Evolutionary conservation across 1,140 invertebrate species (phyloP), one percentile per base, ranked within the genome.

Genomic region (Drosophila santomea): DNA sequence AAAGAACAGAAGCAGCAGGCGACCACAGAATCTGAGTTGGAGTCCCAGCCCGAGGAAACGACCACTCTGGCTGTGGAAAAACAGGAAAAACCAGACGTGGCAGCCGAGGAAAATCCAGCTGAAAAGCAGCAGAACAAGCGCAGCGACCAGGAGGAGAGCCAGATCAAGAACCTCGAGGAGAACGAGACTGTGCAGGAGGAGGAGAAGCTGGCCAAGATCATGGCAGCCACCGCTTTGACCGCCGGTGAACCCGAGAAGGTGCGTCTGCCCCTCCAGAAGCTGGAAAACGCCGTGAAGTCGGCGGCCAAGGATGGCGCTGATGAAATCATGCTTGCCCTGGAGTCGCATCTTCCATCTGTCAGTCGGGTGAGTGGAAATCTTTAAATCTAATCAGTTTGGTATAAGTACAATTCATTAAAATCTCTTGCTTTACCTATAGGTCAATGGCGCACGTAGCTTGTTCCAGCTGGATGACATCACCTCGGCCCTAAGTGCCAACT

Each of bases 251-350:
- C 91, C 52, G 85, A 92, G 50, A 92, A 92, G 57, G 80, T 92
- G 74, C 93, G 93, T 41, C 91, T 93, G 54, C 85, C 92, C n/a
- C 92, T 93, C 51, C 75, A 86, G 78, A 92, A 94, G 73, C 81
- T 92, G 25, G 92, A 93, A 28, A 93, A 92, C 60, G 94, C 93
- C 17, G 84, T 93, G 62, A 94, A 94, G 55, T 93, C 93, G 73
- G 83, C 74, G 25, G 63, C 77, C 45, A 90, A 91, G 63, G 93
- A 93, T 58, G 93, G 93, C 10, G 92, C 93, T 55, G 94, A 93
- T 44, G 94, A 94, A 82, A 94, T 94, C 4, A 94, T 94, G 94
- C 92, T 94, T 28, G 94, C 94, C n/a, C 92, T 94, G 35, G 94
- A 94, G 79, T 94, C 94, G 52, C 94, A 94, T 67, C 93, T 94